phyloP scores from a whole-genome alignment of 2,888 invertebrate genomes.

The Sinelater perroti region DNA sequence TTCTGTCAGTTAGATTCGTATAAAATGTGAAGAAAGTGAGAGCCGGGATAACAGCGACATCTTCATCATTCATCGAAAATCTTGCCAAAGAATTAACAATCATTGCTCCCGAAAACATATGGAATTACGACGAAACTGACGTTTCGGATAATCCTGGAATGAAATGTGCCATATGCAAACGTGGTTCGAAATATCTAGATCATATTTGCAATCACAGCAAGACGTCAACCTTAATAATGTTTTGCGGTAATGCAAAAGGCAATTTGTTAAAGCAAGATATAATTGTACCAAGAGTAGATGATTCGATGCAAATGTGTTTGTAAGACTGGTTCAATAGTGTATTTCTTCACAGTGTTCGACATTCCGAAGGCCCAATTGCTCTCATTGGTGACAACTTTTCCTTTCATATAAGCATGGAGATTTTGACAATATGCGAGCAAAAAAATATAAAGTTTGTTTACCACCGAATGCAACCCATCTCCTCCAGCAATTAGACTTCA shows the following conservation, averaged over 20 bases:
- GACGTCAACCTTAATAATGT: not conserved
- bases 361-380: constrained; percentile 5
- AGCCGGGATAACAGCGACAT: constrained; percentile 28
- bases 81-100: constrained; percentile 21
- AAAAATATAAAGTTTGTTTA: too few species aligned
- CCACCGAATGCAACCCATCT: constrained; percentile 45
- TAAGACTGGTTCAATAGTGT: constrained; percentile 16
- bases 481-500: constrained; percentile 49
- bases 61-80: constrained; percentile 33
- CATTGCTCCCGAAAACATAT: constrained; percentile 41
- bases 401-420: not conserved
- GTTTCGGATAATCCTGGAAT: constrained; percentile 51
- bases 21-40: constrained; percentile 36
- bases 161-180: constrained; percentile 34
- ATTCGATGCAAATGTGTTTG: constrained; percentile 12
- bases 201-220: constrained; percentile 35
- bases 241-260: constrained; percentile 1
- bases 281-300: constrained; percentile 4
- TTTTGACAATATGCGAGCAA: constrained; percentile 6
- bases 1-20: constrained; percentile 25
- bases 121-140: constrained; percentile 55
- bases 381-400: constrained; percentile 19
- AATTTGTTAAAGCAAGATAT: constrained; percentile 7
- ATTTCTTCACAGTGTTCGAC: constrained; percentile 5
- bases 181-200: constrained; percentile 45